Conservation (phyloP, 2,888 invertebrate genomes). For the Hipparchia sbordonii region DNA sequence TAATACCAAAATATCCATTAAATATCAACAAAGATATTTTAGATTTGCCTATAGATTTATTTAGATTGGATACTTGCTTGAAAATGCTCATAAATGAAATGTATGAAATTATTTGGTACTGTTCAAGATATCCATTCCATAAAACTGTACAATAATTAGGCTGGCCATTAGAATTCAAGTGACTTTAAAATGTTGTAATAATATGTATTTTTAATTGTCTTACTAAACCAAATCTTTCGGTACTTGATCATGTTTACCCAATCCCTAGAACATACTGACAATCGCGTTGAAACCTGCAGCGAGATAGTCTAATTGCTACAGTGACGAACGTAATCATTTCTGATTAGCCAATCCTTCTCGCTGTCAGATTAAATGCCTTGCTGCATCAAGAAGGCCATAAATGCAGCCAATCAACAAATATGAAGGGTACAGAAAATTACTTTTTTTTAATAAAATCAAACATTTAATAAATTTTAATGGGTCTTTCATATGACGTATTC, state of each 20-base stretch:
- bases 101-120: slow-evolving; percentile 31
- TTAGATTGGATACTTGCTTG: slow-evolving; percentile 34
- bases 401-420: no score
- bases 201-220: background rate
- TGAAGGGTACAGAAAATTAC: no score
- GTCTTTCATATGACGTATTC: no score
- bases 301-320: no score
- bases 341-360: no score
- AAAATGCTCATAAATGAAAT: slow-evolving; percentile 29
- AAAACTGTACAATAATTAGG: slow-evolving; percentile 46
- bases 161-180: slow-evolving; percentile 27
- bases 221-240: no score
- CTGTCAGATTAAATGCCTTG: no score
- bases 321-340: no score
- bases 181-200: background rate
- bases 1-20: slow-evolving; percentile 36
- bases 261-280: background rate
- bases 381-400: no score
- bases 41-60: slow-evolving; percentile 32
- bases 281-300: background rate
- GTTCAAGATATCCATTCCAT: slow-evolving; percentile 43
- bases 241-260: background rate
- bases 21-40: slow-evolving; percentile 36
- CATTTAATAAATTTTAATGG: no score
- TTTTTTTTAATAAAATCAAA: no score